These are phyloP conservation scores for Temnothorax nylanderi DNA, from an alignment of 1,140 invertebrate species.

Conservation along the genomic window DNA sequence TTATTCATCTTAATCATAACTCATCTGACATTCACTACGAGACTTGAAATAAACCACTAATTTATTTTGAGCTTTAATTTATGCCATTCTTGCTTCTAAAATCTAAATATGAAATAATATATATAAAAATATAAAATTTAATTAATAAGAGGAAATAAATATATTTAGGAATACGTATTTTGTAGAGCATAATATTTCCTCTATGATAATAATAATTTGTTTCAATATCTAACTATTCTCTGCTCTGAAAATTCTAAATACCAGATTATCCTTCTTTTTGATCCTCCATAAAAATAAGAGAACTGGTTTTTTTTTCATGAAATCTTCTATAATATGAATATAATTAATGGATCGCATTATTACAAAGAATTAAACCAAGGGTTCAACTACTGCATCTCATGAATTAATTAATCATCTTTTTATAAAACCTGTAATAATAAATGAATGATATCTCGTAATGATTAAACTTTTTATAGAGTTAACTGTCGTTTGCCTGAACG, in stretches of 20 bases:
- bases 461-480: conserved; percentile 1
- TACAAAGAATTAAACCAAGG: background rate
- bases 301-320: background rate
- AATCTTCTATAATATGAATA: background rate
- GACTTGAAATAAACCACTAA: background rate
- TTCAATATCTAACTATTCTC: background rate
- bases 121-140: background rate
- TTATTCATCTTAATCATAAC: conserved; percentile 39
- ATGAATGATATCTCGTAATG: background rate
- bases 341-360: background rate
- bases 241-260: background rate
- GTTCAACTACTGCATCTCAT: background rate
- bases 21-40: background rate
- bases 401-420: background rate
- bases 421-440: conserved; percentile 9
- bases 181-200: background rate
- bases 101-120: background rate
- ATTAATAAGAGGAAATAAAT: background rate
- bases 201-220: background rate
- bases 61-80: too few relatives aligned
- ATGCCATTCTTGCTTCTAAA: background rate
- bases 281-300: background rate
- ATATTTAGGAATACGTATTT: background rate
- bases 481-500: background rate
- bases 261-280: background rate